Evolutionary conservation across 2,797 vertebrate species (phyloP).

Genomic region (Pseudochaenichthys georgianus): DNA sequence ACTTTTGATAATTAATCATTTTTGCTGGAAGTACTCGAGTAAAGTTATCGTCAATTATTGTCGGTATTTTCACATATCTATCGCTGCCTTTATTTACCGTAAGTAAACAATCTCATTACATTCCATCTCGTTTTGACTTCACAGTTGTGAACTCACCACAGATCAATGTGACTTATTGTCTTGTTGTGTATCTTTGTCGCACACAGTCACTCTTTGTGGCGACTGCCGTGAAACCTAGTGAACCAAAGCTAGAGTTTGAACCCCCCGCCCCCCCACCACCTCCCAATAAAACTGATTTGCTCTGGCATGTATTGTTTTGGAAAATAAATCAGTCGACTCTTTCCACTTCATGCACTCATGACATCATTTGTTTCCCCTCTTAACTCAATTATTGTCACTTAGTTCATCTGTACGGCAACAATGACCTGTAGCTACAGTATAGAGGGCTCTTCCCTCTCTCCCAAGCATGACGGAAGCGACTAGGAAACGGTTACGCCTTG

Average conservation of each 20-base stretch:
- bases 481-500: conserved; percentile 59
- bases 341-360: conserved; percentile 81
- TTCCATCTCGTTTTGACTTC: conserved; percentile 5
- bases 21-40: not conserved
- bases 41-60: not conserved
- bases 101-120: not conserved
- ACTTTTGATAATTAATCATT: not conserved
- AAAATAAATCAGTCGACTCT: conserved; percentile 81
- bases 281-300: conserved; percentile 76
- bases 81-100: not conserved
- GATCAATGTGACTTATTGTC: conserved; percentile 39
- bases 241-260: conserved; percentile 40
- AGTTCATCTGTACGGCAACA: conserved; percentile 81
- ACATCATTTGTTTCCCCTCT: conserved; percentile 84
- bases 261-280: conserved; percentile 12
- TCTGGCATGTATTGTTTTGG: conserved; percentile 82
- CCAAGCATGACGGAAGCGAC: conserved; percentile 35
- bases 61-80: too few relatives aligned
- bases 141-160: conserved; percentile 6
- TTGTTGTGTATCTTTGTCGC: conserved; percentile 14
- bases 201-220: conserved; percentile 30
- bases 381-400: conserved; percentile 87
- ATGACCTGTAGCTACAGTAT: conserved; percentile 76
- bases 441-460: conserved; percentile 46
- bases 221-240: conserved; percentile 23